Evolutionary conservation across 2,888 invertebrate species (phyloP).

Genomic region (Epirrhoe tristata): DNA sequence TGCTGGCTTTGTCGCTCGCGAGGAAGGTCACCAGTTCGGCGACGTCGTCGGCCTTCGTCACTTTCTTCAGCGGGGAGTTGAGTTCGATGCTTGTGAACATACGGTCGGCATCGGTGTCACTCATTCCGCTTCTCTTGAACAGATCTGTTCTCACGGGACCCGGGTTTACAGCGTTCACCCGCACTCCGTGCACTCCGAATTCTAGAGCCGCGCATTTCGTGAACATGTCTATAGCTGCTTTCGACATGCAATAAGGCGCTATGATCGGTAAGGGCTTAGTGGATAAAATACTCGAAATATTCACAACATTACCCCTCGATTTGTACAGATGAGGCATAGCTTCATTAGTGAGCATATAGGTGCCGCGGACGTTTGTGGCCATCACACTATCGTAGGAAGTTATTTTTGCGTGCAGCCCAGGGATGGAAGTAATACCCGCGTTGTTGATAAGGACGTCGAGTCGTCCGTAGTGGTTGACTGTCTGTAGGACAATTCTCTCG

Average conservation of each 20-base stretch:
- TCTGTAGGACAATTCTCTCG: slow-evolving; percentile 60
- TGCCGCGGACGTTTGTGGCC: slow-evolving; percentile 68
- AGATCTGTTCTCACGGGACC: slow-evolving; percentile 69
- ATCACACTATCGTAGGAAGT: slow-evolving; percentile 63
- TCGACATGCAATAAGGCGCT: slow-evolving; percentile 71
- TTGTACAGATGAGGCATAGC: slow-evolving; percentile 60
- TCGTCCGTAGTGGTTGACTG: slow-evolving; percentile 57
- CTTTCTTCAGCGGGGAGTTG: slow-evolving; percentile 59
- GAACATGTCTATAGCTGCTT: slow-evolving; percentile 72
- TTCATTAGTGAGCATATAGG: slow-evolving; percentile 62
- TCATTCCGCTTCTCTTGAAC: slow-evolving; percentile 63
- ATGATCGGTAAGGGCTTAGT: slow-evolving; percentile 58
- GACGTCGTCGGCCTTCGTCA: slow-evolving; percentile 62
- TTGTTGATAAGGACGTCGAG: slow-evolving; percentile 72
- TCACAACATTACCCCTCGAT: slow-evolving; percentile 68
- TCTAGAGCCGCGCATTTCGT: slow-evolving; percentile 71
- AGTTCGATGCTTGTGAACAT: slow-evolving; percentile 56
- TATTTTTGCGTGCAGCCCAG: slow-evolving; percentile 53
- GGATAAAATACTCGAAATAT: slow-evolving; percentile 67
- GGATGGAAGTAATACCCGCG: slow-evolving; percentile 61
- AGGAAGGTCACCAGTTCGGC: slow-evolving; percentile 66
- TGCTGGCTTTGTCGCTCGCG: slow-evolving; percentile 66
- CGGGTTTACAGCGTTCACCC: slow-evolving; percentile 72
- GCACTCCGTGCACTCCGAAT: slow-evolving; percentile 62
- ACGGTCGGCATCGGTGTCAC: slow-evolving; percentile 52